Conservation (phyloP, 2,888 invertebrate genomes). For the Litoditis marina region DNA sequence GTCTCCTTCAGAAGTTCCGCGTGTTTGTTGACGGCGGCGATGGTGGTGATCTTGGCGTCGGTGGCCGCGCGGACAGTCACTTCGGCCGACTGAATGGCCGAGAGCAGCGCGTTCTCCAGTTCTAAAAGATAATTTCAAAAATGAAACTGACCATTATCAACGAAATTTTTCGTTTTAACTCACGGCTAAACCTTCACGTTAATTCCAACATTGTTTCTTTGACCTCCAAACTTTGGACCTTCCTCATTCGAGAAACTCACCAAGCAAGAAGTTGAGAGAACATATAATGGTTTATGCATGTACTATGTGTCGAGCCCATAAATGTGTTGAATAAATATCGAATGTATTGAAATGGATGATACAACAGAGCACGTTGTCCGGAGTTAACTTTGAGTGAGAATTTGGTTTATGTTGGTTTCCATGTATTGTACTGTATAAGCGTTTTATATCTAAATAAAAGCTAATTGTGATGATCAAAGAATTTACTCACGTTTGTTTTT, state of each 20-base stretch:
- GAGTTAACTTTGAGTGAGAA: too few relatives aligned
- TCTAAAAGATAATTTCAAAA: slow-evolving; percentile 36
- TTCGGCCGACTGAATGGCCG: slow-evolving; percentile 45
- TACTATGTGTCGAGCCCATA: too few relatives aligned
- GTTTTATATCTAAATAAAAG: neutral
- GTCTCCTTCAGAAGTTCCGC: slow-evolving; percentile 62
- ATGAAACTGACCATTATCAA: neutral
- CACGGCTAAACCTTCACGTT: too few relatives aligned
- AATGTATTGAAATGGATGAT: too few relatives aligned
- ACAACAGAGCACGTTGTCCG: too few relatives aligned
- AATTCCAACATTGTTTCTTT: too few relatives aligned
- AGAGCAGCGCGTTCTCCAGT: slow-evolving; percentile 41
- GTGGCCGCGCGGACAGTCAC: slow-evolving; percentile 39
- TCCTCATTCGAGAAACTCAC: too few relatives aligned
- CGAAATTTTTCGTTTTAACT: neutral
- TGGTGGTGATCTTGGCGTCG: slow-evolving; percentile 47
- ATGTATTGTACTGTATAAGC: too few relatives aligned
- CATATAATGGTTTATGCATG: too few relatives aligned
- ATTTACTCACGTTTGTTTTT: slow-evolving; percentile 28
- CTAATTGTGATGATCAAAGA: neutral
- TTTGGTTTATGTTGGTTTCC: too few relatives aligned
- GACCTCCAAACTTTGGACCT: too few relatives aligned
- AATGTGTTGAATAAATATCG: too few relatives aligned
- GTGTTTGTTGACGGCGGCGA: slow-evolving; percentile 61
- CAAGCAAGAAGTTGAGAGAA: neutral